Evolutionary conservation across 1,140 invertebrate genomes (phyloP), one percentile per base, ranked within the genome.

Genomic region (Trichogramma pretiosum): DNA sequence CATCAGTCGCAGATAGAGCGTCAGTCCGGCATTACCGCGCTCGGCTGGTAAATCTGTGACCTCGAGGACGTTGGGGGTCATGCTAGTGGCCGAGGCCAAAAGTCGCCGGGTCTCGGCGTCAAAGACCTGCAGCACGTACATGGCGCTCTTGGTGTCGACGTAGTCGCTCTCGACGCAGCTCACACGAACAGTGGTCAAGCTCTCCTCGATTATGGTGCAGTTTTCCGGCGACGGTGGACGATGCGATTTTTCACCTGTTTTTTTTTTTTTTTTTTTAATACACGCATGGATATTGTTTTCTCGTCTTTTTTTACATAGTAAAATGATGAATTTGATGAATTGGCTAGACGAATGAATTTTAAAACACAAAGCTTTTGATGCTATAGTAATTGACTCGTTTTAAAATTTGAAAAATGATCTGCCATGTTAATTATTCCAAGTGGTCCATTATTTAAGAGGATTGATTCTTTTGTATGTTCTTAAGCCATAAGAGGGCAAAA

Each of bases 61-160:
- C 50, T 72, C 70, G 45, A 77, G 67, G 48, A 67, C 63, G 32
- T 68, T 66, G 19, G 74, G 67, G 30, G 65, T 68, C 53, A 67
- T 60, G 32, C 74, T 75, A 10, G 72, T 75, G 14, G 73, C 62
- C 23, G 73, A 76, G 11, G 70, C 75, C 37, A 77, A 57, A 13
- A 77, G 59, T 9, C 67, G 59, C 11, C 74, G 61, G 35, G 70
- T 74, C 47, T 70, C 65, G 8, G 75, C 74, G 50, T 76, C 74
- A 57, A 70, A 77, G 33, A 75, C 73, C 55, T 77, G 75, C 35
- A 77, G 64, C n/a, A 77, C 60, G 56, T 74, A 77, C 48, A 64
- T 73, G 32, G 67, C 63, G 17, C 63, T 66, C 52, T 64, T 63
- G 22, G 64, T 54, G 38, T 64, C 59, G 50, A 67, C 54, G 50